Evolutionary conservation across 2,113 vertebrate species (phyloP).

Genomic region (Aphyosemion australe): DNA sequence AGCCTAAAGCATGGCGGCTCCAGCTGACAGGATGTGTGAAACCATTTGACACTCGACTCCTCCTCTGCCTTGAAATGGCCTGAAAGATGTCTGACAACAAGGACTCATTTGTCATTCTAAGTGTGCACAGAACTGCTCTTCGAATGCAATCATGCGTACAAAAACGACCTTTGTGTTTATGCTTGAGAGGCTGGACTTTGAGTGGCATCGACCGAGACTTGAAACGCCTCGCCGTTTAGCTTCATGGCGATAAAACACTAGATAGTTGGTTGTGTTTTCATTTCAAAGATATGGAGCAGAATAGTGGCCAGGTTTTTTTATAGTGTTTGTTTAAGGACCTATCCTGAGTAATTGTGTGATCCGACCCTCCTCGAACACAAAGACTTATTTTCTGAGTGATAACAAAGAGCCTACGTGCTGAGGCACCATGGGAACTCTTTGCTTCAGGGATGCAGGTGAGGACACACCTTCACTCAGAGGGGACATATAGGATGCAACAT

Average conservation of each 20-base stretch:
- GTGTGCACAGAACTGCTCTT: conserved; percentile 2
- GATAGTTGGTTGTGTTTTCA: not conserved
- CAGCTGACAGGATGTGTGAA: conserved; percentile 11
- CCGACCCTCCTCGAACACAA: conserved; percentile 50
- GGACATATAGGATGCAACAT: conserved; percentile 32
- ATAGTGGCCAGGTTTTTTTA: not conserved
- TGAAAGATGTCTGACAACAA: conserved; percentile 24
- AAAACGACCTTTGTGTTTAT: conserved; percentile 1
- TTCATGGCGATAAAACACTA: not conserved
- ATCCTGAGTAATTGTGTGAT: not conserved
- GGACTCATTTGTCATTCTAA: conserved; percentile 44
- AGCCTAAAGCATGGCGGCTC: not conserved
- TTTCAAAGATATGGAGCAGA: not conserved
- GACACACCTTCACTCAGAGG: conserved; percentile 30
- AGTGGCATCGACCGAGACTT: not conserved
- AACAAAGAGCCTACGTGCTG: conserved; percentile 67
- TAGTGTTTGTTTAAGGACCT: conserved; percentile 12
- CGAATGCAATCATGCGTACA: not conserved
- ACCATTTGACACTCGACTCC: conserved; percentile 18
- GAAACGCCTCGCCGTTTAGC: not conserved
- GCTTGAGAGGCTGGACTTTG: not conserved
- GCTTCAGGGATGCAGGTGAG: conserved; percentile 56
- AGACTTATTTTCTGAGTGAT: conserved; percentile 19
- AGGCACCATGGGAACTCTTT: conserved; percentile 60
- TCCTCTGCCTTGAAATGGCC: conserved; percentile 38